phyloP scores from a whole-genome alignment of 1,140 invertebrate species.

The Luehdorfia chinensis region DNA sequence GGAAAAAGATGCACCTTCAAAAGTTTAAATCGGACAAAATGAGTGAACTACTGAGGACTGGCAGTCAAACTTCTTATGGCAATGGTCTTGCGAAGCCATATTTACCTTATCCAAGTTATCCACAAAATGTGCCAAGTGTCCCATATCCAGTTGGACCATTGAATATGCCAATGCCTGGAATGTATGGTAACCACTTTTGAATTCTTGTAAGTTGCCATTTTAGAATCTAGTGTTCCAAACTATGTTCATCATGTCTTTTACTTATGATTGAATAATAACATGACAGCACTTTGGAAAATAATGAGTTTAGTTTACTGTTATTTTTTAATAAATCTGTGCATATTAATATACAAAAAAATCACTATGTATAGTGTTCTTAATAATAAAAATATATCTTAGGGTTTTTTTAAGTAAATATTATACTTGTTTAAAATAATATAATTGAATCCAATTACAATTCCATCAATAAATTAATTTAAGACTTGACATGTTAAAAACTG shows the following conservation, averaged over 20 bases:
- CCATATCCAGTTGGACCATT: conserved; percentile 78
- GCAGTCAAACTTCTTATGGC: conserved; percentile 47
- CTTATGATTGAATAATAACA: background rate
- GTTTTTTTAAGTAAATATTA: too few species aligned
- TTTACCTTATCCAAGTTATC: conserved; percentile 64
- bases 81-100: conserved; percentile 60
- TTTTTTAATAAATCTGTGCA: too few species aligned
- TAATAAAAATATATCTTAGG: too few species aligned
- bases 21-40: conserved; percentile 93
- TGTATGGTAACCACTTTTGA: conserved; percentile 72
- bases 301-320: conserved; percentile 8
- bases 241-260: conserved; percentile 5
- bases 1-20: conserved; percentile 87
- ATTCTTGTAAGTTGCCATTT: conserved; percentile 18
- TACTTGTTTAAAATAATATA: too few species aligned
- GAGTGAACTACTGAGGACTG: conserved; percentile 82
- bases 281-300: background rate
- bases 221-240: conserved; percentile 13
- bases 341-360: too few species aligned
- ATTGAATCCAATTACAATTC: too few species aligned
- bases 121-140: conserved; percentile 49
- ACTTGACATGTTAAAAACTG: too few species aligned
- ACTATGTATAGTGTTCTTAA: too few species aligned
- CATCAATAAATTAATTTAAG: too few species aligned
- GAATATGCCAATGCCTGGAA: conserved; percentile 80